A percentile compares a stretch with the other conserved stretches of the same genome.
phyloP scores from a whole-genome alignment of 2,888 invertebrate species.

The Lycaena phlaeas region DNA sequence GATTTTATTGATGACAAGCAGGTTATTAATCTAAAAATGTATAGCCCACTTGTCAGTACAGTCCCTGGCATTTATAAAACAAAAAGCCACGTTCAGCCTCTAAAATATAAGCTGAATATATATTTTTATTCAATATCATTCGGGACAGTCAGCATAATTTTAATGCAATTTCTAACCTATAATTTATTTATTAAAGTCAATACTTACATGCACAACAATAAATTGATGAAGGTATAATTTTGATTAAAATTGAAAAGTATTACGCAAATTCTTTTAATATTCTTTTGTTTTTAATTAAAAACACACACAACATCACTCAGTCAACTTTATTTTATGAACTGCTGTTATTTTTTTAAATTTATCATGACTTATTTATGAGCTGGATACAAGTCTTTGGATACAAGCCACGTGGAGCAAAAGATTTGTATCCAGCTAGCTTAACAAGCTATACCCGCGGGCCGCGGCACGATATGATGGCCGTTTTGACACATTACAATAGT shows the following conservation, averaged over 20 bases:
- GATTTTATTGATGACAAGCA: constrained; percentile 21
- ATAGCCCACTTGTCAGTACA: constrained; percentile 17
- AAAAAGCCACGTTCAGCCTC: constrained; percentile 62
- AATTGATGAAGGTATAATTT: constrained; percentile 8
- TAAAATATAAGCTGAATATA: constrained; percentile 48
- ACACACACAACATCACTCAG: not conserved
- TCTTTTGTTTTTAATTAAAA: not conserved
- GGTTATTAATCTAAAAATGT: constrained; percentile 17
- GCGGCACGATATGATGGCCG: too few species aligned
- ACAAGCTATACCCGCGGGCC: too few species aligned
- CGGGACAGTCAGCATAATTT: constrained; percentile 57
- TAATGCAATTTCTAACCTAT: constrained; percentile 63
- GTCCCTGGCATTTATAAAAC: constrained; percentile 31
- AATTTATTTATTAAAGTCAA: constrained; percentile 23
- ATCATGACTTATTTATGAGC: too few species aligned
- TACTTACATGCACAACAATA: constrained; percentile 43
- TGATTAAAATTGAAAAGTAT: not conserved
- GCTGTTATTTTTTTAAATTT: too few species aligned
- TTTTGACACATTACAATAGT: too few species aligned
- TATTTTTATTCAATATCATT: constrained; percentile 39
- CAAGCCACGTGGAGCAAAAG: too few species aligned
- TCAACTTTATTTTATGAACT: constrained; percentile 5
- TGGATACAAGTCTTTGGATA: too few species aligned
- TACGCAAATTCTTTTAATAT: not conserved
- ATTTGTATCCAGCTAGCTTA: too few species aligned